A percentile compares a stretch with the other conserved stretches of the same genome.
These are phyloP conservation scores for Latrodectus hesperus DNA, from an alignment of 2,888 invertebrate species.

Conservation along the genomic window DNA sequence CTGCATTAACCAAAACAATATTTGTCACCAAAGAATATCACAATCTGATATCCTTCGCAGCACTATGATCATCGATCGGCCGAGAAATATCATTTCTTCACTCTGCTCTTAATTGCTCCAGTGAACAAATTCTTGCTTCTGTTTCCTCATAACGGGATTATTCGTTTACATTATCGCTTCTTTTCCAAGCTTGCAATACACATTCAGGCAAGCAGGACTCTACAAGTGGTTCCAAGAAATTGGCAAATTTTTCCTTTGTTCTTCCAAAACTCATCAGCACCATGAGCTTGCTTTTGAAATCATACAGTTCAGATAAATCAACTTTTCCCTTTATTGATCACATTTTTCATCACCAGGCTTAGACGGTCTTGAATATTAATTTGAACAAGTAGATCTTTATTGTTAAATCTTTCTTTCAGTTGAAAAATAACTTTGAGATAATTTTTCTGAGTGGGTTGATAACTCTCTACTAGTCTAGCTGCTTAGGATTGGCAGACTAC, in stretches of 20 bases:
- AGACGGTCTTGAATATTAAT: conserved; percentile 1
- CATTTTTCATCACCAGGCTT: not conserved
- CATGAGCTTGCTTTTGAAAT: not conserved
- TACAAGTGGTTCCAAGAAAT: not conserved
- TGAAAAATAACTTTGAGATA: not conserved
- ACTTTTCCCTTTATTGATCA: not conserved
- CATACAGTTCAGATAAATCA: not conserved
- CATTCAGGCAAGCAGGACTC: too few relatives aligned
- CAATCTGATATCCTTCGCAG: too few relatives aligned
- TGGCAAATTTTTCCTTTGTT: not conserved
- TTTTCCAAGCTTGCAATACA: not conserved
- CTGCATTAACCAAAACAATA: too few relatives aligned
- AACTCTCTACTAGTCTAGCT: not conserved
- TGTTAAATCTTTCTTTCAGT: not conserved
- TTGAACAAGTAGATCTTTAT: not conserved
- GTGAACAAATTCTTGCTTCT: too few relatives aligned
- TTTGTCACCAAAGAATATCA: too few relatives aligned
- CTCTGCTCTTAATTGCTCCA: too few relatives aligned
- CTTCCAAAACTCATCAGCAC: not conserved
- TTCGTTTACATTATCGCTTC: not conserved
- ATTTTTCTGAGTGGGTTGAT: not conserved
- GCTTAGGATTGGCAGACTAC: not conserved
- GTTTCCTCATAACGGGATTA: too few relatives aligned
- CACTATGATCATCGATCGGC: too few relatives aligned
- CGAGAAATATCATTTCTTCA: too few relatives aligned